Percentiles rank a stretch among this genome's conserved stretches.
Conservation (phyloP, 2,797 vertebrate genomes). For the Tangara arthus region DNA sequence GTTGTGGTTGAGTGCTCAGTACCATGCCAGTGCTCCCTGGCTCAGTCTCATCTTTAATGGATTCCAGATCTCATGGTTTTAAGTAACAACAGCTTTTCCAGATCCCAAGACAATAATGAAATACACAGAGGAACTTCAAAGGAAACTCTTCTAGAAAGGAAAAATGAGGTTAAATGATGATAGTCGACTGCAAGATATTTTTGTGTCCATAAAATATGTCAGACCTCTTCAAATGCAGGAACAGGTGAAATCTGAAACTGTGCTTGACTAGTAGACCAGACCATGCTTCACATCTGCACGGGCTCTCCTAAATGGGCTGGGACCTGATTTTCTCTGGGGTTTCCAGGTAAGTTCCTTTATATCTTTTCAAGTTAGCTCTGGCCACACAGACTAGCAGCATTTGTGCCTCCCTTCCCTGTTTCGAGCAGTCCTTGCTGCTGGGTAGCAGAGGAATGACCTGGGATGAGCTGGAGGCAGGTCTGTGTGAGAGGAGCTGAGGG, state of each 20-base stretch:
- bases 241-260: slow-evolving; percentile 64
- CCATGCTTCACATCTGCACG: not conserved
- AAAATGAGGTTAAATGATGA: slow-evolving; percentile 45
- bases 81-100: slow-evolving; percentile 65
- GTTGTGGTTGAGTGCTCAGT: slow-evolving; percentile 23
- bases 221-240: slow-evolving; percentile 7
- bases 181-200: slow-evolving; percentile 46
- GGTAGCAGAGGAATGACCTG: accelerated
- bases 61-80: slow-evolving; percentile 65
- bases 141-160: slow-evolving; percentile 15
- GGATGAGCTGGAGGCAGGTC: not conserved
- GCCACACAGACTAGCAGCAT: not conserved
- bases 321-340: not conserved
- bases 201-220: slow-evolving; percentile 37
- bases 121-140: slow-evolving; percentile 68
- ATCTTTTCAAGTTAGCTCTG: not conserved
- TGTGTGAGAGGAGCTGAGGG: accelerated
- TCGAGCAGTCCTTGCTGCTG: not conserved
- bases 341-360: not conserved
- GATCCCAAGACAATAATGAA: slow-evolving; percentile 62
- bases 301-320: not conserved
- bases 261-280: not conserved
- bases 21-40: slow-evolving; percentile 5
- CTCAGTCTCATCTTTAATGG: slow-evolving; percentile 35
- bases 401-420: not conserved